Base-by-base conservation (phyloP, 2,888 invertebrate species). In the Megaustenia siamemsis region DNA sequence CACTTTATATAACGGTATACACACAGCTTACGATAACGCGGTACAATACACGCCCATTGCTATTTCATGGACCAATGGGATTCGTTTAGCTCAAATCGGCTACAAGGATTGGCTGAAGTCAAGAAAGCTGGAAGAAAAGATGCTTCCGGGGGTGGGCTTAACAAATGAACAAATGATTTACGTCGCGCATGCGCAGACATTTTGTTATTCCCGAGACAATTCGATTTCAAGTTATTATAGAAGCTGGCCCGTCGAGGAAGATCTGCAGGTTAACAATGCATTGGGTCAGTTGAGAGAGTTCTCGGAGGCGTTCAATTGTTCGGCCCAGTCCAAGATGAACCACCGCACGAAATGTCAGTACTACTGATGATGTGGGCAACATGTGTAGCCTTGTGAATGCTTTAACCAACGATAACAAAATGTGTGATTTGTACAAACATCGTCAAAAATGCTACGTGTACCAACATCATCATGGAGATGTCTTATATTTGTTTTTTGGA, bases 81-180 rank as follows among this genome's bases (percentile, higher is more conserved):
- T 87, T 49, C 66, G 84, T 1, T 40, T 87, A 45, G 83, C 78
- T 38, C 85, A 86, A 43, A 81, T 91, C 90, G 92, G 90, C 21
- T 92, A 92, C 83, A 88, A 89, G 68, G 87, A 89, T 60, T 92
- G 91, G 91, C 73, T 88, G 21, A 76, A 85, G 3, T 86, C 87
- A 18, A 88, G 90, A 53, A 89, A 87, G 0, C 78, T 85, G 21
- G 90, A 90, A 18, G 85, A 86, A 43, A 75, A 79, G 56, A 53
- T 82, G 35, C 69, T 84, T 21, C 91, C 91, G 0, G 90, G 90
- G 10, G 78, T 90, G 10, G 89, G 88, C 15, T 84, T 90, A 60
- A 89, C 91, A 15, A 90, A 95, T 84, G 93, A 94, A 56, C 94
- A 95, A 73, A 92, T 95, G 82, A 95, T 95, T 92, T 96, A 95